phyloP scores from a whole-genome alignment of 2,888 invertebrate species.

The Cosmopolites sordidus region DNA sequence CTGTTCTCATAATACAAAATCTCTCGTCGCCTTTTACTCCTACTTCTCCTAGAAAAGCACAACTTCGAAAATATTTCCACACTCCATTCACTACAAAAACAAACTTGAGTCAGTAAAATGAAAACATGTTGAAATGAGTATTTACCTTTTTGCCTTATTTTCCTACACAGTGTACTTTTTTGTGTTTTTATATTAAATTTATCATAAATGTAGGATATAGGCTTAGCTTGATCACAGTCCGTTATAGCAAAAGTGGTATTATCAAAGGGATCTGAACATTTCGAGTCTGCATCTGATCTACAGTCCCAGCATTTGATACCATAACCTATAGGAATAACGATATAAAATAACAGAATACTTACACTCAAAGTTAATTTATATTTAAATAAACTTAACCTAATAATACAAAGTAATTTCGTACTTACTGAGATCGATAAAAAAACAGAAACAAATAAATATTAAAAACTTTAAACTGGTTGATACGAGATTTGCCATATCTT shows the following conservation, averaged over 20 bases:
- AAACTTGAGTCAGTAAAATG: too few species aligned
- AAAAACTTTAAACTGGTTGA: too few species aligned
- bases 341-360: too few species aligned
- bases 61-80: slow-evolving; percentile 84
- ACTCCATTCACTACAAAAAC: slow-evolving; percentile 68
- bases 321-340: slow-evolving; percentile 48
- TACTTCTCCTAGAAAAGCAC: slow-evolving; percentile 86
- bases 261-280: slow-evolving; percentile 90
- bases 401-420: too few species aligned
- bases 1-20: slow-evolving; percentile 85
- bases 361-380: too few species aligned
- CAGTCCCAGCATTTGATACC: slow-evolving; percentile 89
- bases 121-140: too few species aligned
- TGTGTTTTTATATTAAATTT: slow-evolving; percentile 44
- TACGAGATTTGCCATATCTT: too few species aligned
- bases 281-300: slow-evolving; percentile 81
- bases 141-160: slow-evolving; percentile 84
- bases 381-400: too few species aligned
- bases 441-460: too few species aligned
- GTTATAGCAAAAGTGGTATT: slow-evolving; percentile 82
- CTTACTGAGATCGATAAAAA: too few species aligned
- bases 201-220: slow-evolving; percentile 62
- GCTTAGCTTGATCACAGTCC: slow-evolving; percentile 52
- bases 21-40: slow-evolving; percentile 87
- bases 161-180: slow-evolving; percentile 79